These are phyloP conservation scores for Brachionus angularis DNA, from an alignment of 1,140 invertebrate genomes.

Conservation along the genomic window DNA sequence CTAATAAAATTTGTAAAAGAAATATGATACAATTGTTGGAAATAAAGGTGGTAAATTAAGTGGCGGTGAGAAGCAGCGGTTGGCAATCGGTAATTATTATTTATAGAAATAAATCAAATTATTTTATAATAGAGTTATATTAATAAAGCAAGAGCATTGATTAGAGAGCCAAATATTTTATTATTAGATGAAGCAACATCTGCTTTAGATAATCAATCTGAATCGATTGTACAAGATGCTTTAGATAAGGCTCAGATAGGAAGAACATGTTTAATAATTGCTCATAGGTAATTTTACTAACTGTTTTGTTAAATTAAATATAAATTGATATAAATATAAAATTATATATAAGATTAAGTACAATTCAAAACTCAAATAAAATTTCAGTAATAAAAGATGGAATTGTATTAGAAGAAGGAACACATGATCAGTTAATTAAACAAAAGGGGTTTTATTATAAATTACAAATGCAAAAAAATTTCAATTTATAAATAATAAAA, in stretches of 20 bases:
- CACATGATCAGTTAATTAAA: conserved; percentile 6
- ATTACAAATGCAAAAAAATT: too few relatives aligned
- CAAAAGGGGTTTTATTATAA: conserved; percentile 3
- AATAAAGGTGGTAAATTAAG: conserved; percentile 54
- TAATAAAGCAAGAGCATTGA: conserved; percentile 47
- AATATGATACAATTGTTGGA: conserved; percentile 54
- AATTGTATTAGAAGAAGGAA: conserved; percentile 9
- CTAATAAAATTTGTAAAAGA: neutral
- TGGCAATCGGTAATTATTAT: conserved; percentile 38
- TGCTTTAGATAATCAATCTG: conserved; percentile 75
- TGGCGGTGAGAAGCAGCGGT: conserved; percentile 57
- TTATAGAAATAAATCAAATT: neutral
- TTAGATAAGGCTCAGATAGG: conserved; percentile 53
- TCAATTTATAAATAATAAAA: too few relatives aligned
- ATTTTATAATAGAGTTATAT: neutral
- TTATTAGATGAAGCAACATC: conserved; percentile 83
- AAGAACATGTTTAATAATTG: conserved; percentile 61
- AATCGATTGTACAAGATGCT: conserved; percentile 65
- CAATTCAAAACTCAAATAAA: conserved; percentile 36
- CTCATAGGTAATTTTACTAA: conserved; percentile 51
- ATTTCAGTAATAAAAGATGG: conserved; percentile 38
- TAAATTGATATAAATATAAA: neutral
- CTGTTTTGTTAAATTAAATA: neutral
- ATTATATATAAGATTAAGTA: conserved; percentile 4
- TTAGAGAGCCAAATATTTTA: conserved; percentile 70